These are phyloP conservation scores for Xiphophorus birchmanni DNA, from an alignment of 2,797 vertebrate species.

Conservation along the genomic window DNA sequence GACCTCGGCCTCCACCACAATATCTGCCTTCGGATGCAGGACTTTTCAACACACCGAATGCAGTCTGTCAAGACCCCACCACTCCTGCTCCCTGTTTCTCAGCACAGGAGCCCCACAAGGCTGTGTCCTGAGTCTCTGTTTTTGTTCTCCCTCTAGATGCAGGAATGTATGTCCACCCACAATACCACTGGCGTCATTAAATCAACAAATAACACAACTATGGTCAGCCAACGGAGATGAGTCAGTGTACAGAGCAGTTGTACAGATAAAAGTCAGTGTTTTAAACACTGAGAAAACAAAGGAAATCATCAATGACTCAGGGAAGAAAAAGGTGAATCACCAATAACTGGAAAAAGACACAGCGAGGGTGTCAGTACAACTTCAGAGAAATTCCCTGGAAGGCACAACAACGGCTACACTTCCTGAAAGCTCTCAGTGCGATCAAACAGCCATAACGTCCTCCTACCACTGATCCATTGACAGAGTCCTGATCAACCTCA, in stretches of 20 bases:
- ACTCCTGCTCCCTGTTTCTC: neutral
- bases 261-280: neutral
- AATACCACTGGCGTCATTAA: neutral
- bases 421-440: neutral
- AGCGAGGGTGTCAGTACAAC: neutral
- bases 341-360: neutral
- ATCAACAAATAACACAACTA: neutral
- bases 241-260: neutral
- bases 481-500: neutral
- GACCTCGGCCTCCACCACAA: neutral
- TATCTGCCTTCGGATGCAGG: neutral
- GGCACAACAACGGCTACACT: neutral
- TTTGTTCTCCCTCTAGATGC: neutral
- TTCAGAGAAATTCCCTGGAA: neutral
- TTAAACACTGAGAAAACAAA: neutral
- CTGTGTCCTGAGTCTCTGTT: neutral
- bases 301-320: neutral
- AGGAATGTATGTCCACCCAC: neutral
- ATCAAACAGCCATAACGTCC: neutral
- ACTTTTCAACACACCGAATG: neutral
- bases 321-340: neutral
- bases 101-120: neutral
- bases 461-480: neutral
- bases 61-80: neutral
- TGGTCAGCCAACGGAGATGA: neutral